Evolutionary conservation across 2,888 invertebrate species (phyloP), one percentile per base, ranked within the genome.

Genomic region (Rhagophthalmus giganteus): DNA sequence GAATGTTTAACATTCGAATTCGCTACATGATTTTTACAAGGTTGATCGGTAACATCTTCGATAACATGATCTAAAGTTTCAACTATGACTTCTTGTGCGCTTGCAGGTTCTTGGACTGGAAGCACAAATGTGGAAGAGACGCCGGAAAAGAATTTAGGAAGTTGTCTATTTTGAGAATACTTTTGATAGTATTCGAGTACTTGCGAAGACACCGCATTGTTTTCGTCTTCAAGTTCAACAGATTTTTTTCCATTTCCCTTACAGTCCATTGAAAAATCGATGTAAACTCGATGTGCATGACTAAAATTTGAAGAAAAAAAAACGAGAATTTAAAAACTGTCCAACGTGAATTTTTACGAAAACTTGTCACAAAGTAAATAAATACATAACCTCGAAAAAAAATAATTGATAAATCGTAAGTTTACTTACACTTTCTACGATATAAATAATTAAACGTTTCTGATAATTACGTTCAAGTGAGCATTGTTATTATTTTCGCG

Each of bases 171-270:
- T 59, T 81, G 80, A 1, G 86, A 84, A 73, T 83, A 86, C 66
- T 83, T 83, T 63, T 81, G 78, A 66, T 84, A 87, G 70, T 87
- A 87, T 65, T 87, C 84, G 61, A 85, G 56, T n/a, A 70, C 67
- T 47, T 68, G 64, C 33, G 66, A 65, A n/a, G 70, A 61, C 8
- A 66, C 39, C 11, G 64, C 33, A 37, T 60, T 59, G 4, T 60
- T 59, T 26, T 65, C 32, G 15, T 33, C 48, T 8, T 24, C 31
- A 11, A 12, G 15, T 16, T 28, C 5, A 12, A 25, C 10, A 10
- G 2, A 13, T 8, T 15, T 27, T 16, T 14, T 4, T 31, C 27
- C 2, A 26, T 28, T 61, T 16, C 28, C 26, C 38, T 51, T 44
- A 13, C 34, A 30, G 38, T 57, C 57, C 61, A 58, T 58, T 39